These are phyloP conservation scores for Callorhinus ursinus DNA, from an alignment of 2,113 vertebrate species.

Conservation along the genomic window DNA sequence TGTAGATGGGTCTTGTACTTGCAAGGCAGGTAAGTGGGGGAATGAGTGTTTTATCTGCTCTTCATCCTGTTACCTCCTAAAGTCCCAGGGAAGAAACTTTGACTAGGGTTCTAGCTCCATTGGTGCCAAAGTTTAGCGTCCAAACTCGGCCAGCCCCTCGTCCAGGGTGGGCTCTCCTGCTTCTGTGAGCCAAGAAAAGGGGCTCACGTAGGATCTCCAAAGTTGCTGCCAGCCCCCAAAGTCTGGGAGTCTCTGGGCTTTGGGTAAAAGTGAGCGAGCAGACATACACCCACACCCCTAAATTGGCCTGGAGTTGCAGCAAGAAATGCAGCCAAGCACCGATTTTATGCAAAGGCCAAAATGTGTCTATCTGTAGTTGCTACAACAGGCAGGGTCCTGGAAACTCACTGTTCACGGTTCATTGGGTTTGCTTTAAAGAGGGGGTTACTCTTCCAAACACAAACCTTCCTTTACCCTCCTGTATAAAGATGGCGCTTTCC, in stretches of 20 bases:
- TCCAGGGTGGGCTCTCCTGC: background rate
- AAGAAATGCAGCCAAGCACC: background rate
- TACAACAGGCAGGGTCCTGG: background rate
- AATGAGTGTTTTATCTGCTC: background rate
- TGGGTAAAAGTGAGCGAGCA: background rate
- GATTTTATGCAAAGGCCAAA: background rate
- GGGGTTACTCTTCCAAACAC: background rate
- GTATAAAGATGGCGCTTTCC: background rate
- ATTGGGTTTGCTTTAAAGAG: background rate
- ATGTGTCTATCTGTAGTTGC: background rate
- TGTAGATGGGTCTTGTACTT: slow-evolving; percentile 95
- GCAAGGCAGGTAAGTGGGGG: slow-evolving; percentile 90
- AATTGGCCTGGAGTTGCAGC: background rate
- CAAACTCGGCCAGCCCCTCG: background rate
- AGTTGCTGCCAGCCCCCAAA: background rate
- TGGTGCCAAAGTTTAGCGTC: background rate
- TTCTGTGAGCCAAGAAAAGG: background rate
- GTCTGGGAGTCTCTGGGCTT: slow-evolving; percentile 33
- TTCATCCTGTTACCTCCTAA: background rate
- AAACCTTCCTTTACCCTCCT: background rate
- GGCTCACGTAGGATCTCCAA: background rate
- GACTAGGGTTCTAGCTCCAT: background rate
- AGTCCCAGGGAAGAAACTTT: background rate
- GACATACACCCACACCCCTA: background rate
- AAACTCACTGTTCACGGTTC: background rate